Percentiles rank a stretch among this genome's conserved stretches.
Conservation (phyloP, 2,888 invertebrate genomes). For the Athetis lepigone region DNA sequence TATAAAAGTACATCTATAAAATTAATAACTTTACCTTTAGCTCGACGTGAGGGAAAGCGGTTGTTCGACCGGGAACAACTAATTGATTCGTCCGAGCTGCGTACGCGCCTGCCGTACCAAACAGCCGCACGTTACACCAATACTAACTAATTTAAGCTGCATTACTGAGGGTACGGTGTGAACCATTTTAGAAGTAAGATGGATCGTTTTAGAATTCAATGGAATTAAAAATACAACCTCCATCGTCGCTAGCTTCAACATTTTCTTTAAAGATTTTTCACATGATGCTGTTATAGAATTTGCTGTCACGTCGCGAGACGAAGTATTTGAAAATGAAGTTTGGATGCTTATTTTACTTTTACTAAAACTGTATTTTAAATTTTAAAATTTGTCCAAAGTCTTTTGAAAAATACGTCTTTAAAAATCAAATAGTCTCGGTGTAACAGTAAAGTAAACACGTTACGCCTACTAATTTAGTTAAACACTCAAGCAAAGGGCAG, state of each 20-base stretch:
- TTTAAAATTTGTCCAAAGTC: slow-evolving; percentile 9
- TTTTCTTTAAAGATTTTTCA: slow-evolving; percentile 39
- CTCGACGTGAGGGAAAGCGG: slow-evolving; percentile 41
- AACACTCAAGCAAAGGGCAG: slow-evolving; percentile 50
- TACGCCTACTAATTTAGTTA: slow-evolving; percentile 49
- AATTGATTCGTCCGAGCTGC: slow-evolving; percentile 56
- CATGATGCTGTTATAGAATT: slow-evolving; percentile 35
- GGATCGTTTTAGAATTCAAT: neutral
- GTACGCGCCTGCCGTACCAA: slow-evolving; percentile 57
- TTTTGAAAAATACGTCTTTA: slow-evolving; percentile 3
- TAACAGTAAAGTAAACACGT: slow-evolving; percentile 31
- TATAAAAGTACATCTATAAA: slow-evolving; percentile 39
- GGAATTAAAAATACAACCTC: slow-evolving; percentile 10
- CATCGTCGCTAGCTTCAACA: slow-evolving; percentile 8
- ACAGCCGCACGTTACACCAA: slow-evolving; percentile 24
- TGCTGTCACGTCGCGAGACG: slow-evolving; percentile 10
- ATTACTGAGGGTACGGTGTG: slow-evolving; percentile 9
- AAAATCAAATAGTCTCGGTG: slow-evolving; percentile 20
- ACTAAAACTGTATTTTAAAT: slow-evolving; percentile 7
- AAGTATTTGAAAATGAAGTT: slow-evolving; percentile 36
- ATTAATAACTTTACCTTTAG: slow-evolving; percentile 43
- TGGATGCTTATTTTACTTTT: slow-evolving; percentile 30
- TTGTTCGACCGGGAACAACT: slow-evolving; percentile 41
- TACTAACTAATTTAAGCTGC: slow-evolving; percentile 38
- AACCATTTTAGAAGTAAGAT: slow-evolving; percentile 22